Conservation (phyloP, 2,797 vertebrate species). For the Cirrhinus mrigala region DNA sequence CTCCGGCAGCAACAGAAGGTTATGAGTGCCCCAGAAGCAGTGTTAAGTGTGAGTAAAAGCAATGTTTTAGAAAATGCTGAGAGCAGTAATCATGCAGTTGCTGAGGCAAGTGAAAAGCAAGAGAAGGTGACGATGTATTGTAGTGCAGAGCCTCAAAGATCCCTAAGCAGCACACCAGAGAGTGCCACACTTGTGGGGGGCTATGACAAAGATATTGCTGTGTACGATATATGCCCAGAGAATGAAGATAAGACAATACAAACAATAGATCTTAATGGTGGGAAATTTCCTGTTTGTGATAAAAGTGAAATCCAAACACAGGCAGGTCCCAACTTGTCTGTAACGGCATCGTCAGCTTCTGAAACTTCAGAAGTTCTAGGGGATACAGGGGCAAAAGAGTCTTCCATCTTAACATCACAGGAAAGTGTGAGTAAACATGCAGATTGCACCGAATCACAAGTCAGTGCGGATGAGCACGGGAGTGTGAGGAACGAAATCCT, state of each 20-base stretch:
- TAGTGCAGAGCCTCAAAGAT: constrained; percentile 24
- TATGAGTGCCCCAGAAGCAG: constrained; percentile 37
- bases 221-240: background rate
- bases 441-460: constrained; percentile 58
- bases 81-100: constrained; percentile 20
- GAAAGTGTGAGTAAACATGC: constrained; percentile 60
- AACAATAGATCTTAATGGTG: constrained; percentile 11
- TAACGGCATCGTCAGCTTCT: constrained; percentile 56
- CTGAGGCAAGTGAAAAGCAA: constrained; percentile 37
- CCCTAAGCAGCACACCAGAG: constrained; percentile 41
- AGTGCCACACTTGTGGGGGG: constrained; percentile 55
- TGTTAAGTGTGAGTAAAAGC: constrained; percentile 58
- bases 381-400: constrained; percentile 33
- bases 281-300: constrained; percentile 26
- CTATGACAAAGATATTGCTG: constrained; percentile 48
- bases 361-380: constrained; percentile 60
- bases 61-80: constrained; percentile 47
- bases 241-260: constrained; percentile 23
- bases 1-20: constrained; percentile 56
- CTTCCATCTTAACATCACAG: constrained; percentile 62
- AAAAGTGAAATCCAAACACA: constrained; percentile 40
- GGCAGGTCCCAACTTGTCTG: constrained; percentile 42
- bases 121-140: background rate
- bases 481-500: constrained; percentile 49
- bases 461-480: constrained; percentile 49